These are phyloP conservation scores for Mionectes olivaceus DNA, from an alignment of 2,797 vertebrate species.

Conservation along the genomic window DNA sequence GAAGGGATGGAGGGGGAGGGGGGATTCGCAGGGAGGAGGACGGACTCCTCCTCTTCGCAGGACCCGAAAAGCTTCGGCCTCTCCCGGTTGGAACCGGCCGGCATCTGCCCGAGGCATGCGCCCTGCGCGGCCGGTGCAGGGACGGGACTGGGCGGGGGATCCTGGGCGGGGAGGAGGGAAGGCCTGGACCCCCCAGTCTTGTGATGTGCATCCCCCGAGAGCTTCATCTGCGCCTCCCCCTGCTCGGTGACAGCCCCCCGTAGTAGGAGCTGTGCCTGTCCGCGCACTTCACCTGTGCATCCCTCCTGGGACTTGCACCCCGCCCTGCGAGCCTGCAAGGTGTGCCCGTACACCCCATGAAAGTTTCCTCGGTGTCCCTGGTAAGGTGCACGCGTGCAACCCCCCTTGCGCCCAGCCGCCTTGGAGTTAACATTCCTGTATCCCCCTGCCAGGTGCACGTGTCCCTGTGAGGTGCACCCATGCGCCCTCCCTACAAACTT, in stretches of 20 bases:
- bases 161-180: background rate
- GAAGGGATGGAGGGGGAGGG: background rate
- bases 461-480: background rate
- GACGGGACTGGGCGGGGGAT: constrained; percentile 3
- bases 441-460: background rate
- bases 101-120: constrained; percentile 58
- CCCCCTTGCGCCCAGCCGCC: background rate
- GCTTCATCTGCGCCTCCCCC: background rate
- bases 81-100: constrained; percentile 56
- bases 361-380: background rate
- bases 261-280: background rate
- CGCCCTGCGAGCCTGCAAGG: background rate
- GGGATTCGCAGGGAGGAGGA: background rate
- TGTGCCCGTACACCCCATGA: rapidly evolving
- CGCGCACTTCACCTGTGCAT: background rate
- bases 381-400: background rate
- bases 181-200: background rate
- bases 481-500: background rate
- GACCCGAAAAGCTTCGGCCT: constrained; percentile 26
- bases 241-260: background rate
- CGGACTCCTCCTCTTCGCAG: background rate
- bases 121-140: constrained; percentile 48
- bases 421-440: background rate
- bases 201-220: background rate
- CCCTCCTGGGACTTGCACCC: background rate